A percentile compares a stretch with the other conserved stretches of the same genome.
phyloP scores from a whole-genome alignment of 2,888 invertebrate genomes.

The Cantharis flavilabris region DNA sequence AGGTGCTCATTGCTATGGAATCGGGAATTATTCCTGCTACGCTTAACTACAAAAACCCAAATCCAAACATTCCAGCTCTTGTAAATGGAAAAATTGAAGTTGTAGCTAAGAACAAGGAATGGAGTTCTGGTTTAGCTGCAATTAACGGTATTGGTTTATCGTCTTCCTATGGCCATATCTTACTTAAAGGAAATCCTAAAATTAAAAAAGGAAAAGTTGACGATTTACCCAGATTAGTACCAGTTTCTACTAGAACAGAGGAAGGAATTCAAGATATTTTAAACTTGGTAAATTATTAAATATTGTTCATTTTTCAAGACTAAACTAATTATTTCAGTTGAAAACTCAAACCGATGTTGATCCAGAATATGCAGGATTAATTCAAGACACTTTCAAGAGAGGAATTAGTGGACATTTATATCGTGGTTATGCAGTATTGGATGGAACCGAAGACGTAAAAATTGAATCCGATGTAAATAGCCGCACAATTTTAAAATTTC shows the following conservation, averaged over 20 bases:
- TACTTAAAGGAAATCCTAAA: constrained; percentile 79
- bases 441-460: constrained; percentile 43
- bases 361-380: constrained; percentile 57
- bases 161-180: constrained; percentile 89
- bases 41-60: constrained; percentile 85
- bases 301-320: neutral
- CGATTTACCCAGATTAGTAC: constrained; percentile 68
- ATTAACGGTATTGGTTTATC: constrained; percentile 98
- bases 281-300: constrained; percentile 48
- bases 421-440: constrained; percentile 64
- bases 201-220: constrained; percentile 61
- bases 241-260: constrained; percentile 85
- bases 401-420: constrained; percentile 65
- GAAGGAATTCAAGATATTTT: constrained; percentile 72
- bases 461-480: constrained; percentile 47
- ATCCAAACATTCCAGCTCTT: constrained; percentile 86
- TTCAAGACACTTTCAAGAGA: constrained; percentile 57
- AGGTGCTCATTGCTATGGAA: constrained; percentile 92
- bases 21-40: constrained; percentile 85
- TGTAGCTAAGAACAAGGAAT: constrained; percentile 78
- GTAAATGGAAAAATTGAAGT: constrained; percentile 77
- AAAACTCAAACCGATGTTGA: constrained; percentile 60
- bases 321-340: constrained; percentile 47
- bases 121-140: constrained; percentile 86
- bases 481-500: neutral